Evolutionary conservation across 2,888 invertebrate species (phyloP).

Genomic region (Eupithecia vulgata): DNA sequence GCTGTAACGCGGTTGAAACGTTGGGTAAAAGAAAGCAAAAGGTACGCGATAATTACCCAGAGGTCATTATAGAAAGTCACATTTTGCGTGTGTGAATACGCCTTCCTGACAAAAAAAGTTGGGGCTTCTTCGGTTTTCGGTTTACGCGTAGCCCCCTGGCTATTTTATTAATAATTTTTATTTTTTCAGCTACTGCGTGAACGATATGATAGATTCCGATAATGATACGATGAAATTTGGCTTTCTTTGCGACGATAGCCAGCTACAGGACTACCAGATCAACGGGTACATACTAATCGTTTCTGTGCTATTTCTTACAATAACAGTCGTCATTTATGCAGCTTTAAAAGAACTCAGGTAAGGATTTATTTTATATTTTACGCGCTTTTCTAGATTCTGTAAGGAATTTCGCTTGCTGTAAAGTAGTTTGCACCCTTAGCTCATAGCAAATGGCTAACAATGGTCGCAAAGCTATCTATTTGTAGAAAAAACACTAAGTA

Average conservation of each 20-base stretch:
- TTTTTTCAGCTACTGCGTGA: slow-evolving; percentile 31
- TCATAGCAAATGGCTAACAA: not conserved
- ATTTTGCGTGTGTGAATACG: too few relatives aligned
- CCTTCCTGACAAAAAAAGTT: too few relatives aligned
- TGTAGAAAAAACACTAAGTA: not conserved
- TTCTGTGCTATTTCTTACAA: slow-evolving; percentile 61
- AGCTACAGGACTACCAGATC: not conserved
- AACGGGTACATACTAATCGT: slow-evolving; percentile 61
- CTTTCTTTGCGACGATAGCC: slow-evolving; percentile 3
- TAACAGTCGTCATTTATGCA: slow-evolving; percentile 63
- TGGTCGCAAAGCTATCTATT: not conserved
- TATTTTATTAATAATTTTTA: not conserved
- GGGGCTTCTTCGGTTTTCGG: too few relatives aligned
- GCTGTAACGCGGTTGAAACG: too few relatives aligned
- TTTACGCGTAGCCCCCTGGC: not conserved
- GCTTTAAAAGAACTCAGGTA: slow-evolving; percentile 65
- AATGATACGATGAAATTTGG: not conserved
- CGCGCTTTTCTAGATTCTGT: too few relatives aligned
- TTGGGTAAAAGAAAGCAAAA: too few relatives aligned
- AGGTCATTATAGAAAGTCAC: too few relatives aligned
- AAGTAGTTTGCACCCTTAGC: not conserved
- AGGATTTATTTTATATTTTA: slow-evolving; percentile 28
- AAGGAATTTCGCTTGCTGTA: too few relatives aligned
- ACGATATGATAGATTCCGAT: not conserved
- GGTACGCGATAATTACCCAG: too few relatives aligned